Evolutionary conservation across 2,888 invertebrate genomes (phyloP).

Genomic region (Polietes domitor): DNA sequence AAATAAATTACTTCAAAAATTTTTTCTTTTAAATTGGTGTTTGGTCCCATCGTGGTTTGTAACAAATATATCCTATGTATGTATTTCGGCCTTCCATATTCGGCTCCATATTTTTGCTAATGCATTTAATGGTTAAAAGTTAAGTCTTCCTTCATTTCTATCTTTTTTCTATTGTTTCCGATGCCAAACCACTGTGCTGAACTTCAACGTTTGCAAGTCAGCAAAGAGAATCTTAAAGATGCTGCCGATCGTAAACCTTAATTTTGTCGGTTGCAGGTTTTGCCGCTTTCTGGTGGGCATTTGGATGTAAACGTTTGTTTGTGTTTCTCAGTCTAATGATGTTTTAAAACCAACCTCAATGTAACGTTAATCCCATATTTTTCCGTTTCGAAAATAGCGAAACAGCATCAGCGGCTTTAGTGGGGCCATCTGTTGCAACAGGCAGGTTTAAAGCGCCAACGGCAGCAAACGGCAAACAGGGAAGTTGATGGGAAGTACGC

Average conservation of each 20-base stretch:
- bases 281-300: background rate
- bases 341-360: constrained; percentile 54
- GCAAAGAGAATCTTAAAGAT: background rate
- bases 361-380: constrained; percentile 43
- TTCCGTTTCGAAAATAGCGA: background rate
- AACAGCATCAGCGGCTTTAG: background rate
- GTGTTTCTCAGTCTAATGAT: constrained; percentile 50
- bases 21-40: too few relatives aligned
- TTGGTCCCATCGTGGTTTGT: too few relatives aligned
- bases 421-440: constrained; percentile 55
- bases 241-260: background rate
- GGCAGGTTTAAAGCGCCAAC: constrained; percentile 18
- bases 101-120: too few relatives aligned
- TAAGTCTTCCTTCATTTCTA: too few relatives aligned
- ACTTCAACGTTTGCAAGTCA: background rate
- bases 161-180: too few relatives aligned
- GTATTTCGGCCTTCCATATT: too few relatives aligned
- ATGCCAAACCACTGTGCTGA: background rate
- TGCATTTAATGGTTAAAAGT: too few relatives aligned
- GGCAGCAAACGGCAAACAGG: constrained; percentile 24
- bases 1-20: too few relatives aligned
- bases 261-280: constrained; percentile 8
- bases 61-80: too few relatives aligned
- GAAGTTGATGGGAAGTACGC: constrained; percentile 33
- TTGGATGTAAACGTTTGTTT: constrained; percentile 44